These are phyloP conservation scores for Anolis apletophallus DNA, from an alignment of 2,797 vertebrate genomes.

Conservation along the genomic window DNA sequence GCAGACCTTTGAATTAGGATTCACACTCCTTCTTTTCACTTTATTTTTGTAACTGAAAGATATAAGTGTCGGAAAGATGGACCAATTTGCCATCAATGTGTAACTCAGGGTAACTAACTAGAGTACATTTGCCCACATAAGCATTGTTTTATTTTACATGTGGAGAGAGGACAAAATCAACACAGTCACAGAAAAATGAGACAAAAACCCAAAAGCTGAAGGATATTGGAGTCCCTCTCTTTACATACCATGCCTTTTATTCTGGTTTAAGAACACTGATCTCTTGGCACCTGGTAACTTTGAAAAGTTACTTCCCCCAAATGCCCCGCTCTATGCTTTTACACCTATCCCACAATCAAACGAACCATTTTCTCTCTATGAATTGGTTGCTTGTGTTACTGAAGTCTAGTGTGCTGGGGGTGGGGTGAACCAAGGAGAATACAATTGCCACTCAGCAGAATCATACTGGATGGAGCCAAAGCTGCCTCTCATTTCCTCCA, in stretches of 20 bases:
- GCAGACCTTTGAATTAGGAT: too few species aligned
- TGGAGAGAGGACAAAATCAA: neutral
- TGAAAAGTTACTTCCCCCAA: neutral
- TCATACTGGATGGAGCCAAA: conserved; percentile 56
- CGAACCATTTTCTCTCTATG: neutral
- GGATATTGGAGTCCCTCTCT: too few species aligned
- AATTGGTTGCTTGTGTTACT: conserved; percentile 57
- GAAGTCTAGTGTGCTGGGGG: conserved; percentile 37
- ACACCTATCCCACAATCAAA: neutral
- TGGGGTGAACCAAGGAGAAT: conserved; percentile 1
- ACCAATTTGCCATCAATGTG: neutral
- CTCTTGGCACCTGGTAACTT: neutral
- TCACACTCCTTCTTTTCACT: too few species aligned
- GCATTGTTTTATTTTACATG: neutral
- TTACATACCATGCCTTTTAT: neutral
- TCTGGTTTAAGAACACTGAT: neutral
- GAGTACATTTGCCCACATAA: neutral
- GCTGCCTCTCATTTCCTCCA: conserved; percentile 48
- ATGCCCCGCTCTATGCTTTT: neutral
- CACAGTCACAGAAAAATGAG: neutral
- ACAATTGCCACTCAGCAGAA: conserved; percentile 43
- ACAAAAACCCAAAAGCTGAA: too few species aligned
- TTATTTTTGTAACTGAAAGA: neutral
- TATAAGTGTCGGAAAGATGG: too few species aligned
- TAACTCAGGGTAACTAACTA: neutral